Evolutionary conservation across 2,797 vertebrate species (phyloP), one percentile per base, ranked within the genome.

Genomic region (Chelidonichthys spinosus): DNA sequence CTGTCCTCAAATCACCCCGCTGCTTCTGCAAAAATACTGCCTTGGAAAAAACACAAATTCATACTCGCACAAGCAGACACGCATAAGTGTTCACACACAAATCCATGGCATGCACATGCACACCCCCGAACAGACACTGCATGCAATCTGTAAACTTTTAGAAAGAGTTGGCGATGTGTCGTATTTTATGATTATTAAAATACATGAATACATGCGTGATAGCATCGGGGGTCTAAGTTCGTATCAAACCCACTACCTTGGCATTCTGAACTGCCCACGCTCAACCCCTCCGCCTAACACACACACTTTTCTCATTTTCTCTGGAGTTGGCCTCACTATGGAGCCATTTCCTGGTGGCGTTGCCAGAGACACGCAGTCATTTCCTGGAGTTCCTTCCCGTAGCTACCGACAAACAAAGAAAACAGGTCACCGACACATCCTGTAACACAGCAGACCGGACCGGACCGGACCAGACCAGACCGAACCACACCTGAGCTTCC

Each of bases 381-480:
- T 90, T 92, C 87, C 86, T 86, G 72, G 9, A 73, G 72, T 78
- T 86, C 69, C 68, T 86, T 85, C 66, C 82, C 65, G 71, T 65
- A 65, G 72, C 76, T 75, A 44, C 68, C 39, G 15, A 59, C 73
- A 72, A 80, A 82, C 54, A 79, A 61, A 79, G 69, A 85, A 81
- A 84, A 74, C 59, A 53, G 70, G 76, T 80, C 83, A 67, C 43
- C 63, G 42, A 63, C 13, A 36, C 61, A 39, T 60, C 46, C 71
- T 78, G 72, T 62, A 50, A 42, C 8, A 25, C 14, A 33, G 42
- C 11, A 56, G 53, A 56, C 6, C 37, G 25, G 75, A 62, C 54
- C 33, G 32, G 37, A 73, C 67, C 4, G 0, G 56, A 56, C n/a
- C n/a, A n/a, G n/a, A n/a, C 42, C 7, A 18, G 18, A 63, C 47